Conservation (phyloP, 1,140 invertebrate genomes). For the Penaeus vannamei region DNA sequence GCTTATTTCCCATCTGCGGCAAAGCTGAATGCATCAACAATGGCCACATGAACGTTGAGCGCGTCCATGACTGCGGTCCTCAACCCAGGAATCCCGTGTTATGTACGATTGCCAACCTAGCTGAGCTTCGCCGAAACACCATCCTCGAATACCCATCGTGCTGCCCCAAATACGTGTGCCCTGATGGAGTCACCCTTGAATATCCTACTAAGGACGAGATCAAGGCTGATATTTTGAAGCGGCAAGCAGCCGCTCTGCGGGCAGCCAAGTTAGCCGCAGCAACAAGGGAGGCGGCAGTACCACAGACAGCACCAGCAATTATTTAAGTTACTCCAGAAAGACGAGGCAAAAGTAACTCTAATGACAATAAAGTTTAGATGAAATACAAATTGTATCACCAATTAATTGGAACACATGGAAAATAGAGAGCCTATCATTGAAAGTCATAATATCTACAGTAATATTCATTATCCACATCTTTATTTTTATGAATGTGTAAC, state of each 20-base stretch:
- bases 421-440: no score
- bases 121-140: constrained; percentile 81
- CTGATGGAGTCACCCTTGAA: constrained; percentile 85
- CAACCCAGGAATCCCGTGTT: constrained; percentile 87
- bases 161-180: constrained; percentile 88
- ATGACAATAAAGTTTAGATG: no score
- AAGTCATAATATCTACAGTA: no score
- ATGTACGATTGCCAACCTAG: constrained; percentile 87
- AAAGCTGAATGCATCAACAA: constrained; percentile 83
- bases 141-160: constrained; percentile 80
- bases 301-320: background rate
- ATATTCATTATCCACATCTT: no score
- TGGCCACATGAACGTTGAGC: constrained; percentile 80
- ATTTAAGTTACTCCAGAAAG: no score
- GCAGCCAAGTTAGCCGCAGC: constrained; percentile 13
- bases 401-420: no score
- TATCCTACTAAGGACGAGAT: constrained; percentile 70
- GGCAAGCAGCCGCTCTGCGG: background rate
- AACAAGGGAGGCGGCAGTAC: no score
- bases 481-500: no score
- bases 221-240: constrained; percentile 25
- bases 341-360: no score
- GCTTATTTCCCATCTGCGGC: constrained; percentile 88
- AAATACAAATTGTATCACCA: no score
- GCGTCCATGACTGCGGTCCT: constrained; percentile 89